Base-by-base conservation (phyloP, 2,888 invertebrate species). In the Dromius quadrimaculatus region DNA sequence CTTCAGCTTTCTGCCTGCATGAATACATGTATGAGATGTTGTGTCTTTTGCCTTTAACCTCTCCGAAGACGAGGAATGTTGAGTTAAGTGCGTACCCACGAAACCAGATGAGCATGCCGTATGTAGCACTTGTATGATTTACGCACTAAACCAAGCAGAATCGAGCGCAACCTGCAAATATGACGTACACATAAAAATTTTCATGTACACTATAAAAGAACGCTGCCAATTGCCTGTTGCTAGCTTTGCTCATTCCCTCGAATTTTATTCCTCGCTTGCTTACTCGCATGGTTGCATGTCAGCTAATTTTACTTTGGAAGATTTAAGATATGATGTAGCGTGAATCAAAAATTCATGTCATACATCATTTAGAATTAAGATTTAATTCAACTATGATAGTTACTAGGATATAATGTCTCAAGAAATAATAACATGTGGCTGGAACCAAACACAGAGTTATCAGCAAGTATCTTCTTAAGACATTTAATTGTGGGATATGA, bases 21-120 rank as follows among this genome's bases (percentile, higher is more conserved):
- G 75, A 74, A 75, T 75, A 73, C 74, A 75, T 75, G 75, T 70
- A 75, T 75, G 74, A 74, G 72, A 43, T 73, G 72, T 71, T 20
- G 22, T 45, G 28, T 28, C 28, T 28, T 28, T 3, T 28, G 28
- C 28, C 28, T 28, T 28, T 28, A n/a, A 20, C 19, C 20, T 19
- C 9, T 45, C 22, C 22, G 17, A 45, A 45, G 5, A n/a, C 45
- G 45, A n/a, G 1, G 41, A 43, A 17, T 17, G 8, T 15, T n/a
- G 8, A 45, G 20, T 11, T 45, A 6, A 19, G 45, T 41, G 45
- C 45, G 22, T 23, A 15, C n/a, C 20, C 23, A 6, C n/a, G n/a
- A n/a, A n/a, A n/a, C n/a, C n/a, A n/a, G n/a, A n/a, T n/a, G n/a
- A n/a, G 23, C 23, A n/a, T 45, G 19, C n/a, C 45, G 45, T 45